phyloP scores from a whole-genome alignment of 2,797 vertebrate genomes.

The Pipistrellus pygmaeus region DNA sequence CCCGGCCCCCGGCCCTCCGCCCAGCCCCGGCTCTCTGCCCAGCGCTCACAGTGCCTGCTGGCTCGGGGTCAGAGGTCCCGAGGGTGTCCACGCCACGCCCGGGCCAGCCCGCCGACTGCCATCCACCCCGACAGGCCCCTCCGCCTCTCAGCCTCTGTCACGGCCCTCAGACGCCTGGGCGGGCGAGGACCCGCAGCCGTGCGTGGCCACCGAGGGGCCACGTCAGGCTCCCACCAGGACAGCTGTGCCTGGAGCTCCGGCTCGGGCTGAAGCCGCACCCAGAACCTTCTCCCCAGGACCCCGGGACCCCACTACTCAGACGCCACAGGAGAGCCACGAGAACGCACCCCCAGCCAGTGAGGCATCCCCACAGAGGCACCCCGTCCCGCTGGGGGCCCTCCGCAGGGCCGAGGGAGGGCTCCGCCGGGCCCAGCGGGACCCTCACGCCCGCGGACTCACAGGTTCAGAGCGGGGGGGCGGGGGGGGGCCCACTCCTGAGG shows the following conservation, averaged over 20 bases:
- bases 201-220: not conserved
- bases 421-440: no score
- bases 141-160: not conserved
- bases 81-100: fast-evolving
- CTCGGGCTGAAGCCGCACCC: fast-evolving
- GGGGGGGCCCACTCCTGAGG: no score
- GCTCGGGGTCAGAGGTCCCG: no score
- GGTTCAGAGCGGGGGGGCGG: fast-evolving
- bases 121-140: not conserved
- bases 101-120: fast-evolving
- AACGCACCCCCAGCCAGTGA: fast-evolving
- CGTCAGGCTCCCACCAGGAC: fast-evolving
- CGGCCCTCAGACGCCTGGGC: fast-evolving
- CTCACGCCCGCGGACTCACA: fast-evolving
- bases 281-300: not conserved
- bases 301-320: not conserved
- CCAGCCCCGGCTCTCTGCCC: fast-evolving
- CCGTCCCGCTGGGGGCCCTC: fast-evolving
- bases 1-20: not conserved
- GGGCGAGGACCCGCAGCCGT: not conserved
- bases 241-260: not conserved
- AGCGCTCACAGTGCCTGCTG: fast-evolving
- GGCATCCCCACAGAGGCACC: not conserved
- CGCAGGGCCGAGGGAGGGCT: not conserved
- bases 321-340: fast-evolving